Conservation (phyloP, 1,140 invertebrate species). For the Drosophila nasuta region DNA sequence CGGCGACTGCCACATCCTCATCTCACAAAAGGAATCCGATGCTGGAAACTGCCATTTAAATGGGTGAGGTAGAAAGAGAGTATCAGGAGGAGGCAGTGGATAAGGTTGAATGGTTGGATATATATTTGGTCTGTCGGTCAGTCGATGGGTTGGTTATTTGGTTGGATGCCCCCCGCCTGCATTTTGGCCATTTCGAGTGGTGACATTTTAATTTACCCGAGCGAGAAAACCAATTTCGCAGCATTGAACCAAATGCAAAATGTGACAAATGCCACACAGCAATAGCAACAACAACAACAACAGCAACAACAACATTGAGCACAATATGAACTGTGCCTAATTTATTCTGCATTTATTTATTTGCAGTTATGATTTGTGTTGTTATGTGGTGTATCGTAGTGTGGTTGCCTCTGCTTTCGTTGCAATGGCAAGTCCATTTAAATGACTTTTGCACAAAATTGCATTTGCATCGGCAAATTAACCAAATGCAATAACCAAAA, state of each 20-base stretch:
- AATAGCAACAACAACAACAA: slow-evolving; percentile 13
- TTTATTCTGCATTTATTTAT: slow-evolving; percentile 81
- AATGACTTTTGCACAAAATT: slow-evolving; percentile 76
- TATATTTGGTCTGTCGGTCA: slow-evolving; percentile 10
- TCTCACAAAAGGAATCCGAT: slow-evolving; percentile 57
- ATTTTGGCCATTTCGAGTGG: slow-evolving; percentile 69
- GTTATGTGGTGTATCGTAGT: slow-evolving; percentile 28
- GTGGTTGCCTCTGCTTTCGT: background rate
- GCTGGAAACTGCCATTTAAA: slow-evolving; percentile 50
- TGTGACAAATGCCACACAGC: slow-evolving; percentile 67
- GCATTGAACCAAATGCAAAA: slow-evolving; percentile 65
- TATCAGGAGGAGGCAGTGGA: background rate
- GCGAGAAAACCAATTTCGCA: slow-evolving; percentile 78
- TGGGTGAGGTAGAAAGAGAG: slow-evolving; percentile 19
- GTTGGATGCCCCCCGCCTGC: slow-evolving; percentile 33
- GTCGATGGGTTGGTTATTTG: slow-evolving; percentile 15
- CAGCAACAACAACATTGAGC: slow-evolving; percentile 12
- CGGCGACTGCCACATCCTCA: slow-evolving; percentile 47
- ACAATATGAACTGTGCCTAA: slow-evolving; percentile 47
- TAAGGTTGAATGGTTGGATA: slow-evolving; percentile 19
- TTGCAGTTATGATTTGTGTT: slow-evolving; percentile 76
- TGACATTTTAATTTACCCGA: slow-evolving; percentile 82
- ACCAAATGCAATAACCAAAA: slow-evolving; percentile 46
- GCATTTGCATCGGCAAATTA: slow-evolving; percentile 69
- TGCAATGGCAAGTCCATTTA: slow-evolving; percentile 38